A percentile compares a stretch with the other conserved stretches of the same genome.
These are phyloP conservation scores for Tauraco hartlaubi DNA, from an alignment of 2,797 vertebrate species.

Conservation along the genomic window DNA sequence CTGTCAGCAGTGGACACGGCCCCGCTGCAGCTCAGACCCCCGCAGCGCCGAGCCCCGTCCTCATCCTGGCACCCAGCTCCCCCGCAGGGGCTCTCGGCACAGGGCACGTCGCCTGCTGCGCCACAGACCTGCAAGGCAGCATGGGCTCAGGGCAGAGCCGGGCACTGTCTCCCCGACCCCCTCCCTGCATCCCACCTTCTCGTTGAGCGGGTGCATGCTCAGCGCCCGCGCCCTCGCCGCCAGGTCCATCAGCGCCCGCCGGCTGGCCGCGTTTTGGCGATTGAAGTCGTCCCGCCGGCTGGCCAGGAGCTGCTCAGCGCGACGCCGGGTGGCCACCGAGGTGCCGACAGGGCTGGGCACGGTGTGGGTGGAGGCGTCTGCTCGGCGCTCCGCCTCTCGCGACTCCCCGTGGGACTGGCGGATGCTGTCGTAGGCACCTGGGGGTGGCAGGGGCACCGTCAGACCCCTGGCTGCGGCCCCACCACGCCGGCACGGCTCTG, in stretches of 20 bases:
- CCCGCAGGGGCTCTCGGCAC: constrained; percentile 91
- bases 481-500: fast-evolving
- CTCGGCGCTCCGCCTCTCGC: constrained; percentile 84
- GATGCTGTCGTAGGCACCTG: constrained; percentile 96
- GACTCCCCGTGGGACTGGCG: constrained; percentile 87
- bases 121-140: constrained; percentile 90
- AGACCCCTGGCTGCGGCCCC: fast-evolving
- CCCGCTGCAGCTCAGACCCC: constrained; percentile 92
- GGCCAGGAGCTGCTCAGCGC: constrained; percentile 84
- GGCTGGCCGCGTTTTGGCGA: constrained; percentile 89
- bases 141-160: fast-evolving
- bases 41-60: constrained; percentile 90
- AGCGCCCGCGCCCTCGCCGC: constrained; percentile 75
- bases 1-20: constrained; percentile 87
- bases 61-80: constrained; percentile 94
- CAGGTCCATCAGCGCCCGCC: constrained; percentile 86
- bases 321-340: constrained; percentile 86
- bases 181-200: constrained; percentile 83
- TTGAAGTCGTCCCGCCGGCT: constrained; percentile 88
- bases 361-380: constrained; percentile 84
- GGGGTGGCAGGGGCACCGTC: fast-evolving
- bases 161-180: fast-evolving
- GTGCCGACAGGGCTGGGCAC: constrained; percentile 87
- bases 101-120: constrained; percentile 84
- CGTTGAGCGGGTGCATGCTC: constrained; percentile 90